Evolutionary conservation across 2,797 vertebrate genomes (phyloP).

Genomic region (Fratercula arctica): DNA sequence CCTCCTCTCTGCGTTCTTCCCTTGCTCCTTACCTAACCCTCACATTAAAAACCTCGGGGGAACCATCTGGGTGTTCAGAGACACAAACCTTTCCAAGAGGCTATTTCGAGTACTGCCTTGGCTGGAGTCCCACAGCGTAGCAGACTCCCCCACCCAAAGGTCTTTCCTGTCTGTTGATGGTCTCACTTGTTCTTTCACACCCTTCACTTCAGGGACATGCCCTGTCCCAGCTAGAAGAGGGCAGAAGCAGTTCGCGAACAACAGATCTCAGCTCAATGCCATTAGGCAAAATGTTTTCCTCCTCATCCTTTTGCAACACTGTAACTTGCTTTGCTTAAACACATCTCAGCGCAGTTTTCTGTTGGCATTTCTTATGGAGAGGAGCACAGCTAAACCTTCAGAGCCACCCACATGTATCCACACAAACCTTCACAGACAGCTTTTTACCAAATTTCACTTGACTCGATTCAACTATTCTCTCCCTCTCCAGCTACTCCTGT

Average conservation of each 20-base stretch:
- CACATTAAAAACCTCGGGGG: not conserved
- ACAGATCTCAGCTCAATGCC: not conserved
- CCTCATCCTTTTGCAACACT: not conserved
- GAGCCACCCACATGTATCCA: accelerated
- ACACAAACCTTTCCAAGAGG: not conserved
- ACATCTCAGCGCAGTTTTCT: not conserved
- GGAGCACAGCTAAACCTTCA: not conserved
- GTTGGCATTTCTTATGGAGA: not conserved
- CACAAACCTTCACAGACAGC: not conserved
- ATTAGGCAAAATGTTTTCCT: not conserved
- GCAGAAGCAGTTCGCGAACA: not conserved
- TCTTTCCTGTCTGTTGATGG: not conserved
- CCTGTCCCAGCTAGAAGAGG: not conserved
- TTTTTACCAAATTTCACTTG: not conserved
- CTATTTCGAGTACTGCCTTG: not conserved
- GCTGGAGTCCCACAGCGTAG: not conserved
- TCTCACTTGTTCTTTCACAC: not conserved
- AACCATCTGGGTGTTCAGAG: not conserved
- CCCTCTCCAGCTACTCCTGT: not conserved
- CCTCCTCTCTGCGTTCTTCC: not conserved
- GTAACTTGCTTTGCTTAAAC: not conserved
- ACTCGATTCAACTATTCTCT: not conserved
- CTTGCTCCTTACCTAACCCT: not conserved
- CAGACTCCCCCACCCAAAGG: not conserved
- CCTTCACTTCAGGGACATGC: not conserved